Percentiles rank a stretch among this genome's conserved stretches.
Conservation (phyloP, 2,888 invertebrate species). For the Neoitamus cyanurus region DNA sequence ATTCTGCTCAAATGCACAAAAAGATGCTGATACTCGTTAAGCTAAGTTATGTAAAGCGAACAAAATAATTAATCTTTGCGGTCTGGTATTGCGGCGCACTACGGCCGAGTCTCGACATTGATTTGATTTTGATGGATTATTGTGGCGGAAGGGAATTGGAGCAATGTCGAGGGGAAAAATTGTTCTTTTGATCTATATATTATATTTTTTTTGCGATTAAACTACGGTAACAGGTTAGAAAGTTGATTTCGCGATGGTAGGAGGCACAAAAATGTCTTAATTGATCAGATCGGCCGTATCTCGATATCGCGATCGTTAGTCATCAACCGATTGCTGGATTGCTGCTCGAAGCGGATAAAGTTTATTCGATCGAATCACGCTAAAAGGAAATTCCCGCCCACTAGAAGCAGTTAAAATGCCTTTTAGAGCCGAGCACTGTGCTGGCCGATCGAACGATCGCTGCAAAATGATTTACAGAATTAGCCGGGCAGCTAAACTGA, state of each 20-base stretch:
- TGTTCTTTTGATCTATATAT: background rate
- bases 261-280: background rate
- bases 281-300: background rate
- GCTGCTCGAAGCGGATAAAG: background rate
- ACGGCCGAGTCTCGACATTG: background rate
- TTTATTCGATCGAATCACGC: background rate
- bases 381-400: background rate
- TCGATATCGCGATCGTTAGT: background rate
- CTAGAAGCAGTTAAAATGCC: background rate
- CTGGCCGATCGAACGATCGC: background rate
- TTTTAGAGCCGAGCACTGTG: background rate
- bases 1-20: background rate
- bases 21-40: background rate
- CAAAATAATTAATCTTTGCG: conserved; percentile 1
- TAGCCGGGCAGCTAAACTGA: background rate
- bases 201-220: background rate
- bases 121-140: background rate
- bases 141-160: background rate
- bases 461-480: background rate
- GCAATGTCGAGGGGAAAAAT: background rate
- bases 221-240: background rate
- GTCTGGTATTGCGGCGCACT: background rate
- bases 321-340: background rate
- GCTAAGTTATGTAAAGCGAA: background rate
- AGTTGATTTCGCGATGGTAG: background rate